Base-by-base conservation (phyloP, 2,113 vertebrate genomes). In the Petrocephalus zakoni region DNA sequence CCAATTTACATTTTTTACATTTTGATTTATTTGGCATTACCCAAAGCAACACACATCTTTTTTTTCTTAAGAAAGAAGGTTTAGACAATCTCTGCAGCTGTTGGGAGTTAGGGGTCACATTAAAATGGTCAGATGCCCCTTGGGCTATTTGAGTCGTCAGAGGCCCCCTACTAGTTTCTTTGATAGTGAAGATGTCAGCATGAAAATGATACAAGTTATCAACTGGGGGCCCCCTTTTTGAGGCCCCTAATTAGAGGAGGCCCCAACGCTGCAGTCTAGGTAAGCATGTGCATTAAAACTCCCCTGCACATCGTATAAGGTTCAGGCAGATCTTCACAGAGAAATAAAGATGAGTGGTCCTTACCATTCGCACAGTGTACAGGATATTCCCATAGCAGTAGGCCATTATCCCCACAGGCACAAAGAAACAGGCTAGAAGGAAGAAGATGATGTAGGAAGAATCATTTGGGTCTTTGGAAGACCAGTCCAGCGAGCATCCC, bases 321-420 rank as follows among this genome's bases (percentile, higher is more conserved):
- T n/a, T 46, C 15, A 8, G 61, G 11, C n/a, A n/a, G 61, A 51
- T 47, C 19, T 21, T 2, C 49, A 87, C 5, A 83, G 56, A 49
- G 46, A n/a, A n/a, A 53, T 10, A 56, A 58, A n/a, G 25, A 13
- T 22, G 1, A 55, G 7, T 8, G 34, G 49, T 85, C 92, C 96
- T 97, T 94, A 99, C 98, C 97, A 96, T 98, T 92, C 95, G 94
- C 89, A 98, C 94, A 42, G 96, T 95, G 55, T 97, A 97, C 25
- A 99, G 93, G 93, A 99, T 97, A 92, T 98, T 97, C 19, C 97
- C 97, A n/a, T 97, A 98, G 94, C 97, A 99, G 93, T 97, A 99
- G 84, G 95, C 95, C 94, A 98, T 97, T 90, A 98, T 93, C 1
- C 96, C 96, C 90, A 99, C 92, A 11, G 98, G 97, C 22, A 95